phyloP scores from a whole-genome alignment of 1,140 invertebrate species.

The Heterodera schachtii region DNA sequence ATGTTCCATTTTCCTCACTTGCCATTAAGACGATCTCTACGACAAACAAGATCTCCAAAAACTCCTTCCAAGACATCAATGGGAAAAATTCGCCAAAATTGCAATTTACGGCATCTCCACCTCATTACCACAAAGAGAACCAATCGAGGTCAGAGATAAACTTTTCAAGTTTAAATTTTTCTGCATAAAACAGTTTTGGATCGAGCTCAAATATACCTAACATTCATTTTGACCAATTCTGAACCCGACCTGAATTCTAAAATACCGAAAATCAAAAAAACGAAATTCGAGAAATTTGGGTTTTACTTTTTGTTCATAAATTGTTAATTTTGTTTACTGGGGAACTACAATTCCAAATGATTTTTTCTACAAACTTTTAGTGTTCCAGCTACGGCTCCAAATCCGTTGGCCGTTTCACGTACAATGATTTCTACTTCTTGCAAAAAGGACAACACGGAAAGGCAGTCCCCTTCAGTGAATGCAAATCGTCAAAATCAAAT shows the following conservation, averaged over 20 bases:
- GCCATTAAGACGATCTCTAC: not conserved
- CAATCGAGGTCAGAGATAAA: not conserved
- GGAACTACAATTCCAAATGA: not conserved
- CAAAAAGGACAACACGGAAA: not conserved
- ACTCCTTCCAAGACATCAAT: not conserved
- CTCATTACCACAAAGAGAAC: not conserved
- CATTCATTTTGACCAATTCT: too few relatives aligned
- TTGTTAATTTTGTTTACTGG: not conserved
- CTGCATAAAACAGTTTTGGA: too few relatives aligned
- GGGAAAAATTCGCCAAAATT: not conserved
- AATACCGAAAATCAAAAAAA: too few relatives aligned
- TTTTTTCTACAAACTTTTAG: not conserved
- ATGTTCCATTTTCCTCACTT: not conserved
- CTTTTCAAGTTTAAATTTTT: not conserved
- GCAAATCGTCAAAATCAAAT: not conserved
- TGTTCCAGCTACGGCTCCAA: not conserved
- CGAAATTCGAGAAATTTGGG: not conserved
- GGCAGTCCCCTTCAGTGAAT: not conserved
- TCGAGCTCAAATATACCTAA: too few relatives aligned
- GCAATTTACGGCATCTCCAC: not conserved
- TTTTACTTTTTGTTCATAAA: not conserved
- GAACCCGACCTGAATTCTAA: not conserved
- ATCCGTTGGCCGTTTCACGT: not conserved
- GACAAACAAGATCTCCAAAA: not conserved
- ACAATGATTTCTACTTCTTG: not conserved